These are phyloP conservation scores for Amphiura filiformis DNA, from an alignment of 35 echinoderm and acorn worm genomes.

Conservation along the genomic window DNA sequence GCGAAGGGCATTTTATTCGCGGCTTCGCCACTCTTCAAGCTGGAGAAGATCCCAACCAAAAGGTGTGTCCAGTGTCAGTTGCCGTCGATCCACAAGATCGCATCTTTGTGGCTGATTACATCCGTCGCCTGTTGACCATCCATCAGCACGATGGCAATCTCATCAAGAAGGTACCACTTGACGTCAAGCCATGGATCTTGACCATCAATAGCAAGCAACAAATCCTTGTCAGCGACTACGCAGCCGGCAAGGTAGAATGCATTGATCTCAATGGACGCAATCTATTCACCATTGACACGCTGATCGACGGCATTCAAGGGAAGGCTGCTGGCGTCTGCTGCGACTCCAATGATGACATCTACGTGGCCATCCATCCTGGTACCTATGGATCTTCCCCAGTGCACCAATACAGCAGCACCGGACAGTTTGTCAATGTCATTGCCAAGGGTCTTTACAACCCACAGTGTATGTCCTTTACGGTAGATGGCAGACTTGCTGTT, in stretches of 20 bases:
- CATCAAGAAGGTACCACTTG: slow-evolving; percentile 29
- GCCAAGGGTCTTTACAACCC: slow-evolving; percentile 25
- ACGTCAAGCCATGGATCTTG: slow-evolving; percentile 11
- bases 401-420: slow-evolving; percentile 20
- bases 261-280: slow-evolving; percentile 16
- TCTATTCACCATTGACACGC: slow-evolving; percentile 13
- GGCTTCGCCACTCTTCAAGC: neutral
- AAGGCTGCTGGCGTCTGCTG: slow-evolving; percentile 28
- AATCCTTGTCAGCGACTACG: slow-evolving; percentile 14
- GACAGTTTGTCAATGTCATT: slow-evolving; percentile 8
- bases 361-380: slow-evolving; percentile 13
- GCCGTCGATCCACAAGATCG: slow-evolving; percentile 15
- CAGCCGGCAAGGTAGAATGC: neutral
- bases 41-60: neutral
- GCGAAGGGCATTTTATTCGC: slow-evolving; percentile 5
- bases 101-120: slow-evolving; percentile 11
- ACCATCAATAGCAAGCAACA: slow-evolving; percentile 18
- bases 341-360: slow-evolving; percentile 28
- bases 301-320: neutral
- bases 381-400: slow-evolving; percentile 7
- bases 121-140: neutral
- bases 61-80: slow-evolving; percentile 3
- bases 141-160: slow-evolving; percentile 15
- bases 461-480: slow-evolving; percentile 18
- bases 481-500: slow-evolving; percentile 18